Conservation (phyloP, 2,888 invertebrate species). For the Volucella inanis region DNA sequence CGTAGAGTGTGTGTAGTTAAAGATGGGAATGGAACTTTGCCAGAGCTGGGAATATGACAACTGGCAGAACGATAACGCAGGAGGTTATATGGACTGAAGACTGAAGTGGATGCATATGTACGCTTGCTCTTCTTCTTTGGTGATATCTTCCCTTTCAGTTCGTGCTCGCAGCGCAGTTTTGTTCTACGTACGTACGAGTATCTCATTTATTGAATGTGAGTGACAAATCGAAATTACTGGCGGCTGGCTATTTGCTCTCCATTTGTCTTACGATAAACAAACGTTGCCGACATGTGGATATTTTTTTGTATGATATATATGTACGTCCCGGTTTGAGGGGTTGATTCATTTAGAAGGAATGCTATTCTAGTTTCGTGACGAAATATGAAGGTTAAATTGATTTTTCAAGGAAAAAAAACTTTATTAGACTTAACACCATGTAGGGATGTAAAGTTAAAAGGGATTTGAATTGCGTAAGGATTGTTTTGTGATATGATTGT, state of each 20-base stretch:
- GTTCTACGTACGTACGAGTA: background rate
- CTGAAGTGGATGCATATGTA: background rate
- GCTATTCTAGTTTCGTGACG: slow-evolving; percentile 37
- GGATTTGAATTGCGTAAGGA: too few species aligned
- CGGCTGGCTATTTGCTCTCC: background rate
- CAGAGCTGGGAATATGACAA: slow-evolving; percentile 9
- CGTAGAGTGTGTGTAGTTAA: slow-evolving; percentile 7
- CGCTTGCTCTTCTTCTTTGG: background rate
- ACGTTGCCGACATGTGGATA: background rate
- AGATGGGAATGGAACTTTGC: background rate
- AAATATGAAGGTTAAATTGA: slow-evolving; percentile 41
- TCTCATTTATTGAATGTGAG: background rate
- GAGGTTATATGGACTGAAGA: slow-evolving; percentile 5
- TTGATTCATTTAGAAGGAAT: slow-evolving; percentile 30
- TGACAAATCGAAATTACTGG: background rate
- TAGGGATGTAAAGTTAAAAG: too few species aligned
- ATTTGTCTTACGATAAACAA: background rate
- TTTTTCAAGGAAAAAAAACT: slow-evolving; percentile 5
- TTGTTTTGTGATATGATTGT: too few species aligned
- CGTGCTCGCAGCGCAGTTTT: background rate
- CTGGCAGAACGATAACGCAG: slow-evolving; percentile 15
- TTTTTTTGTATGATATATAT: background rate
- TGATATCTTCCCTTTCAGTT: slow-evolving; percentile 6
- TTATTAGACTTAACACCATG: too few species aligned
- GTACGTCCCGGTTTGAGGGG: background rate